These are phyloP conservation scores for Malurus cyaneus DNA, from an alignment of 2,113 vertebrate genomes.

Conservation along the genomic window DNA sequence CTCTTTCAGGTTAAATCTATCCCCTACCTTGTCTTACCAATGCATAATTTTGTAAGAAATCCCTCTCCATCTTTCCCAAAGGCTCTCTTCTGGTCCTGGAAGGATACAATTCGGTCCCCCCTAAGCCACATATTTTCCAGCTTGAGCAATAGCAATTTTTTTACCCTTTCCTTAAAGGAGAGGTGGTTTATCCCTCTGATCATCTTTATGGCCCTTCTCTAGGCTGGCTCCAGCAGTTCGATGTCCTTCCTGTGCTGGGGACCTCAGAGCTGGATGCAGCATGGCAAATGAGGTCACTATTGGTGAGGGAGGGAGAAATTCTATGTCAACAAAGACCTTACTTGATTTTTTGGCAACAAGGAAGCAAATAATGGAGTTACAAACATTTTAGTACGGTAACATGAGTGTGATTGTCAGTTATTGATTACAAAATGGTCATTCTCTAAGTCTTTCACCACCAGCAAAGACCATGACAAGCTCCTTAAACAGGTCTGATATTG, in stretches of 20 bases:
- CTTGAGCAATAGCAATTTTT: not conserved
- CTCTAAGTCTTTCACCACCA: not conserved
- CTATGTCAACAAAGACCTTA: not conserved
- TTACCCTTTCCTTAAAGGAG: not conserved
- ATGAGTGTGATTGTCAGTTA: not conserved
- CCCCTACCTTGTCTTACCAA: not conserved
- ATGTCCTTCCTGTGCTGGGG: not conserved
- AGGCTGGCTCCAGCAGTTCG: rapidly evolving
- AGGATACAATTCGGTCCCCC: not conserved
- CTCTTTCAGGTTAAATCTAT: not conserved
- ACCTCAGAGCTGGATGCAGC: not conserved
- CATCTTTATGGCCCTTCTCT: not conserved
- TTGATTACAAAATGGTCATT: not conserved
- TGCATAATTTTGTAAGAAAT: not conserved
- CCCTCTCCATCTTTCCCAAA: not conserved
- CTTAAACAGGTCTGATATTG: not conserved
- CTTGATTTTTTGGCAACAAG: not conserved
- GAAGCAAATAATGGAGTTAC: not conserved
- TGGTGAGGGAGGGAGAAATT: not conserved
- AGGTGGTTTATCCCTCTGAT: not conserved
- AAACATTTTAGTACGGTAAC: not conserved
- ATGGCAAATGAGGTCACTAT: not conserved
- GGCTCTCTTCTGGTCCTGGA: not conserved
- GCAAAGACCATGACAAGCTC: not conserved
- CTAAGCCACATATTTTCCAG: not conserved